Conservation (phyloP, 2,113 vertebrate species). For the Prinia subflava region DNA sequence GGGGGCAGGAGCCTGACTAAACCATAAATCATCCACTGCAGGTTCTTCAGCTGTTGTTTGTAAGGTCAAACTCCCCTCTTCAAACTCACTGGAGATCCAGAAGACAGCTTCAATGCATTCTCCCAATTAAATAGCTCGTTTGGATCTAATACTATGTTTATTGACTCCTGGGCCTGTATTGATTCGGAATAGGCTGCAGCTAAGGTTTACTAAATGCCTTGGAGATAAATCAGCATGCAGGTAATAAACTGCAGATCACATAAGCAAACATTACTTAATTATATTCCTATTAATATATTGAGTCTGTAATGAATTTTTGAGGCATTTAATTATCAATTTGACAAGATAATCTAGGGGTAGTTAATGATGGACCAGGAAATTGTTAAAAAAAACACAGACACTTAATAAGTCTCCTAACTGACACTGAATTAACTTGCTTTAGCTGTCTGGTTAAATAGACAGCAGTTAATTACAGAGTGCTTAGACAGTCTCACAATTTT, state of each 20-base stretch:
- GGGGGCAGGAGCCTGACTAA: background rate
- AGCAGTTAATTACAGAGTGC: constrained; percentile 69
- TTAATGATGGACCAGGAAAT: constrained; percentile 75
- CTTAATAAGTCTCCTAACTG: constrained; percentile 74
- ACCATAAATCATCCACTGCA: background rate
- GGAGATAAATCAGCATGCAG: constrained; percentile 72
- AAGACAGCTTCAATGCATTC: background rate
- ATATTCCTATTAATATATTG: constrained; percentile 74
- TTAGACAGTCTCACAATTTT: constrained; percentile 68
- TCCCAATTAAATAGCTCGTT: constrained; percentile 59
- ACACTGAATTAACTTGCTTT: constrained; percentile 71
- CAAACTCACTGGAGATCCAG: background rate
- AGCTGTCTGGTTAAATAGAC: constrained; percentile 73
- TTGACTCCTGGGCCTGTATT: constrained; percentile 69
- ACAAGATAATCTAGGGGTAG: constrained; percentile 77
- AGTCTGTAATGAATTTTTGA: constrained; percentile 75
- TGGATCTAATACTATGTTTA: constrained; percentile 60
- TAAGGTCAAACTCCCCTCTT: background rate
- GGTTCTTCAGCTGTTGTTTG: background rate
- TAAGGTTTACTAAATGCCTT: constrained; percentile 64
- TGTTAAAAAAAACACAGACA: constrained; percentile 64
- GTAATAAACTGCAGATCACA: constrained; percentile 75
- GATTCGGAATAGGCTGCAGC: constrained; percentile 61
- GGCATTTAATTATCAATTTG: constrained; percentile 79
- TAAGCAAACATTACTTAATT: constrained; percentile 78